Evolutionary conservation across 2,113 vertebrate genomes (phyloP).

Genomic region (Alaudala cheleensis): DNA sequence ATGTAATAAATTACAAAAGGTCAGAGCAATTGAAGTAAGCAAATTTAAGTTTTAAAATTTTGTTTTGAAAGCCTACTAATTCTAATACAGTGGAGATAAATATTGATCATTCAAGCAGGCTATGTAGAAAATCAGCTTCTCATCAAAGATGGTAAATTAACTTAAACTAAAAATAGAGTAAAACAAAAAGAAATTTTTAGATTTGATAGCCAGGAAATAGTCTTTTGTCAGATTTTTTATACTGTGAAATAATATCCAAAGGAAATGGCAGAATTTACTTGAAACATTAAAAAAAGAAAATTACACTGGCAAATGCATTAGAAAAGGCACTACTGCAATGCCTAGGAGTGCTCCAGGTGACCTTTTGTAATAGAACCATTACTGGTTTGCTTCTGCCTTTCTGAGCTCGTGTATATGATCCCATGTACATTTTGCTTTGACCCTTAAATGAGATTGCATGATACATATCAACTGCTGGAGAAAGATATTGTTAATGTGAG

Average conservation of each 20-base stretch:
- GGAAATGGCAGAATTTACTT: neutral
- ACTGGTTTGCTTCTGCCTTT: neutral
- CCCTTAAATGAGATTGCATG: slow-evolving; percentile 26
- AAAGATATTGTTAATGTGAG: neutral
- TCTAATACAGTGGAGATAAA: neutral
- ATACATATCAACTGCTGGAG: neutral
- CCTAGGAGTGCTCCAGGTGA: neutral
- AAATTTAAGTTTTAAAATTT: neutral
- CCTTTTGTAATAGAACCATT: slow-evolving; percentile 5
- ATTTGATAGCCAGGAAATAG: neutral
- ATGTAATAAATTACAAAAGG: neutral
- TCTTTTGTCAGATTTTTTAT: neutral
- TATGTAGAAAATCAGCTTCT: neutral
- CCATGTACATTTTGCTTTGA: neutral
- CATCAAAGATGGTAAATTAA: neutral
- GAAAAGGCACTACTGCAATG: neutral
- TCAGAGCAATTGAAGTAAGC: neutral
- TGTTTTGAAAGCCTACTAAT: neutral
- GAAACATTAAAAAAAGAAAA: neutral
- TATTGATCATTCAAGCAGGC: neutral
- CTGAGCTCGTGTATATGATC: neutral
- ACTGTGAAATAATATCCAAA: neutral
- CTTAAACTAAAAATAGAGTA: neutral
- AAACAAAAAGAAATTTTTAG: neutral
- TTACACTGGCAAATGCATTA: neutral